These are phyloP conservation scores for Eurois occulta DNA, from an alignment of 2,888 invertebrate genomes.

Conservation along the genomic window DNA sequence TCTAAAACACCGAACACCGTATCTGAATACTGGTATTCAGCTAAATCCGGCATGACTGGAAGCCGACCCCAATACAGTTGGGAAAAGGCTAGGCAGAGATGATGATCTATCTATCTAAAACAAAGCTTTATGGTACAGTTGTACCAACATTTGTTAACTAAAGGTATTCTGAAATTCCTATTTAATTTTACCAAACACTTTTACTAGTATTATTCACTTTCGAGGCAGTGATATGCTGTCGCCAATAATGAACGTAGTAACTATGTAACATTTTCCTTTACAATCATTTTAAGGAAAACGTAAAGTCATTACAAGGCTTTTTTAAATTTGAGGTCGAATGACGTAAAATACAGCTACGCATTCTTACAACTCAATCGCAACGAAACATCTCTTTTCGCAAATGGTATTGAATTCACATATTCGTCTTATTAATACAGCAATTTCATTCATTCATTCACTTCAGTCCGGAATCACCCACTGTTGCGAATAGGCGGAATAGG, in stretches of 20 bases:
- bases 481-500: not conserved
- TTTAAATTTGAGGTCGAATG: slow-evolving; percentile 17
- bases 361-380: not conserved
- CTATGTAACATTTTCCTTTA: slow-evolving; percentile 11
- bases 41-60: too few species aligned
- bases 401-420: not conserved
- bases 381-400: not conserved
- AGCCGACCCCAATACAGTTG: too few species aligned
- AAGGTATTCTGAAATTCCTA: too few species aligned
- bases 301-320: slow-evolving; percentile 8
- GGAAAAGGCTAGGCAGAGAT: too few species aligned
- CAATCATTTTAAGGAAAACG: slow-evolving; percentile 20
- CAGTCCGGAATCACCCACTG: not conserved
- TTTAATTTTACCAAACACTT: not conserved
- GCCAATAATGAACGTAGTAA: not conserved
- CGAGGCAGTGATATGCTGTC: not conserved
- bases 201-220: not conserved
- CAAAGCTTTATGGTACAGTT: too few species aligned
- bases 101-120: too few species aligned
- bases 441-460: not conserved
- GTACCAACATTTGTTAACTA: too few species aligned
- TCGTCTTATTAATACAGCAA: too few species aligned
- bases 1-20: too few species aligned
- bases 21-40: too few species aligned
- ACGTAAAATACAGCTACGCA: not conserved